Evolutionary conservation across 2,888 invertebrate species (phyloP).

Genomic region (Ecliptopera silaceata): DNA sequence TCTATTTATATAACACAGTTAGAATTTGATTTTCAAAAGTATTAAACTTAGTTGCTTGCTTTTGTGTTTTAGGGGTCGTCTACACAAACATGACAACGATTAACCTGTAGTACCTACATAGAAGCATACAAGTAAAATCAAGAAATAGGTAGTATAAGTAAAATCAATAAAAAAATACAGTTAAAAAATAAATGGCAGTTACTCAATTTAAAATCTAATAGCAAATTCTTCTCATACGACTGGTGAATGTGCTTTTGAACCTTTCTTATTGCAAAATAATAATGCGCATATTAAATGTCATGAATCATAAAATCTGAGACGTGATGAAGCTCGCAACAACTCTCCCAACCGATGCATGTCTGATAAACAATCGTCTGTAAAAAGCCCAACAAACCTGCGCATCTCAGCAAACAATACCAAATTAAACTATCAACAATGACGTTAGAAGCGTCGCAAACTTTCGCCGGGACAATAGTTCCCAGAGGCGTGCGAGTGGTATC

Average conservation of each 20-base stretch:
- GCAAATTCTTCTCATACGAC: not conserved
- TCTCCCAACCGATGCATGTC: not conserved
- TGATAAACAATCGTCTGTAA: slow-evolving; percentile 10
- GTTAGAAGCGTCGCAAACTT: slow-evolving; percentile 38
- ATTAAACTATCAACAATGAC: slow-evolving; percentile 30
- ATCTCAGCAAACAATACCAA: slow-evolving; percentile 28
- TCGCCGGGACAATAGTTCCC: slow-evolving; percentile 41
- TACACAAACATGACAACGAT: no score
- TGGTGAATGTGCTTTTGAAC: not conserved
- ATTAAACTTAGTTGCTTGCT: no score
- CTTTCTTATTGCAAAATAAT: not conserved
- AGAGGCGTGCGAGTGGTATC: slow-evolving; percentile 30
- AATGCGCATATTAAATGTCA: not conserved
- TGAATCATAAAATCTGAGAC: not conserved
- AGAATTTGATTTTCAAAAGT: no score
- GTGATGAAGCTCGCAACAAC: not conserved
- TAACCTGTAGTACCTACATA: no score
- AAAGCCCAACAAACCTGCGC: slow-evolving; percentile 25
- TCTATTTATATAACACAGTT: no score
- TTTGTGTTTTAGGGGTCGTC: no score
- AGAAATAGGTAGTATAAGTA: no score
- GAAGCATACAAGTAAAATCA: no score
- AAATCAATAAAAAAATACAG: no score
- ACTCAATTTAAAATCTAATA: not conserved
- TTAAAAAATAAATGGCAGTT: no score